Base-by-base conservation (phyloP, 2,113 vertebrate genomes). In the Phocoena sinus region DNA sequence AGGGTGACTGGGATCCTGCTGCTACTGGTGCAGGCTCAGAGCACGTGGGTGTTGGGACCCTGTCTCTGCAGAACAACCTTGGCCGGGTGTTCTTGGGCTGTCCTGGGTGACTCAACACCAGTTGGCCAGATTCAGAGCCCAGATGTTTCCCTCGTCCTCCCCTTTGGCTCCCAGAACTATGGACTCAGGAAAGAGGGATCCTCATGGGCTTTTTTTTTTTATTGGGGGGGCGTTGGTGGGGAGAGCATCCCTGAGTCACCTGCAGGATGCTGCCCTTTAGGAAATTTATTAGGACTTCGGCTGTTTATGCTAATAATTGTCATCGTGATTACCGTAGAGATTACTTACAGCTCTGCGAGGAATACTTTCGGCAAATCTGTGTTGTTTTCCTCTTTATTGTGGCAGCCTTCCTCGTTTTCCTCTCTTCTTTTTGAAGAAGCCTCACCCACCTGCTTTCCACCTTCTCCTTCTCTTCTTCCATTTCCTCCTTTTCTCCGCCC, bases 201-300 rank as follows among this genome's bases (percentile, higher is more conserved):
- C 50, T 76, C 20, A 0, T 53, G 73, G 50, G 36, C 36, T 85
- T 92, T 56, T 53, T 53, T 53, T 53, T 53, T 53, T 53, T 14
- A 4, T 50, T 5, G 13, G 13, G 4, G 23, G 82, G 10, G 50
- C 14, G 12, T 53, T 15, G 5, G 53, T 53, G 56, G 23, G 17
- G 71, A 47, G 76, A 89, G 36, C 53, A 44, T 95, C 73, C 68
- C 82, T 56, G 83, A 97, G 53, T 90, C 95, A 96, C 47, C 87
- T 9, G 21, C 73, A 86, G 89, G 89, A 96, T 74, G 95, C 70
- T 97, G 92, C 89, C 96, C 95, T 97, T 96, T 93, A 15, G 17
- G 85, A 83, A 95, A 95, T 94, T 95, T 91, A 95, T 97, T 88
- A 96, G 88, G 63, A 89, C 73, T 94, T 95, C 85, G 15, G 93